Conservation (phyloP, 2,113 vertebrate species). For the human (Homo sapiens) region GRCh38 chr16:87336501-87337000, state of each 20-base stretch:
- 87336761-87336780: too few relatives aligned
- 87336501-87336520: background rate
- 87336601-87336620: rapidly evolving
- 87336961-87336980: background rate
- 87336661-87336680: rapidly evolving
- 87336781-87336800: background rate
- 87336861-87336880: background rate
- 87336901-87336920: background rate
- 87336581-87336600: background rate
- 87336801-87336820: background rate
- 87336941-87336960: background rate
- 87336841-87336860: background rate
- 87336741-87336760: too few relatives aligned
- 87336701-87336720: rapidly evolving
- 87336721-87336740: too few relatives aligned
- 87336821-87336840: too few relatives aligned
- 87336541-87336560: background rate
- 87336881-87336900: background rate
- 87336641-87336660: background rate
- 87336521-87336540: background rate
- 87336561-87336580: background rate
- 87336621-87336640: background rate
- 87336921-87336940: background rate
- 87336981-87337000: background rate
- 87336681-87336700: rapidly evolving